Evolutionary conservation across 2,888 invertebrate species (phyloP), one percentile per base, ranked within the genome.

Genomic region (Acronicta leporina): DNA sequence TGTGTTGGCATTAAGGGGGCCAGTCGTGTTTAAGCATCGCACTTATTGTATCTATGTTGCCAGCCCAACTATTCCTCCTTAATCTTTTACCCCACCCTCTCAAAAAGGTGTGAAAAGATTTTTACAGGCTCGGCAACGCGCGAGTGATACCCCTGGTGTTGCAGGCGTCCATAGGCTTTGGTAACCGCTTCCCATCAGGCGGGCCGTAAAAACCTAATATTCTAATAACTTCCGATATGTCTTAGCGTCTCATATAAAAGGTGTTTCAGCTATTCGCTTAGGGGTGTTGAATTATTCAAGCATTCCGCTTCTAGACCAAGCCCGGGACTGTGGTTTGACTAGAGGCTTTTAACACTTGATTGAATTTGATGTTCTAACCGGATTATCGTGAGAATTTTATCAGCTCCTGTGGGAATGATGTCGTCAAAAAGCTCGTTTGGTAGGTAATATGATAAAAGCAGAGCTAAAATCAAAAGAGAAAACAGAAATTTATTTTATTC

Each of bases 201-300:
- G n/a, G n/a, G n/a, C n/a, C n/a, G n/a, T n/a, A n/a, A n/a, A n/a
- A n/a, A n/a, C n/a, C n/a, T 58, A 45, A 53, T 41, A 66, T 72
- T 73, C 50, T n/a, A 69, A 73, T 69, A 61, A 52, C 53, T 50
- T 40, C 50, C 20, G 16, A 52, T 49, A 68, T 45, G 38, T 47
- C 61, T 61, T 56, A 50, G 44, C 49, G 11, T 35, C 20, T 14
- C 27, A 46, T 50, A 54, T 50, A 60, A 66, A 64, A 52, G 51
- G 47, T 53, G 52, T 52, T 55, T 56, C 48, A 57, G 49, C 57
- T 56, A 61, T 62, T 53, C 45, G 54, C 61, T 46, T 46, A 62
- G 53, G 54, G 48, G 42, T 51, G 55, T 58, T 83, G 77, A 82
- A 82, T 83, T 66, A 83, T 82, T 80, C 80, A 83, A 60, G 16